Base-by-base conservation (phyloP, 1,140 invertebrate genomes). In the Cecropterus lyciades region DNA sequence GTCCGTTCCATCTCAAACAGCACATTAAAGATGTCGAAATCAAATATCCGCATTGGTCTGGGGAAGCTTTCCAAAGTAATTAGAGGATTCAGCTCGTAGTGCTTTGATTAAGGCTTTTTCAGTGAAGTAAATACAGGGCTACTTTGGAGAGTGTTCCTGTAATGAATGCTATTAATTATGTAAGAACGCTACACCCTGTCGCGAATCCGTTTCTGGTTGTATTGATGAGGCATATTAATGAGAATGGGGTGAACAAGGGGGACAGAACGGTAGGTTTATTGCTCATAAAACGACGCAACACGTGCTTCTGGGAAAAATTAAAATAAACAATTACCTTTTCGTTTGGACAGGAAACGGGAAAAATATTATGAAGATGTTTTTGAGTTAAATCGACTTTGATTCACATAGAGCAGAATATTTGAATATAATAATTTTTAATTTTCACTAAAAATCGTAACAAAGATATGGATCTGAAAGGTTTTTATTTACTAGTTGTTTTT, bases 281-380 rank as follows among this genome's bases (percentile, higher is more conserved):
- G 20, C 49, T 30, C 84, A 78, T 40, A 72, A 90, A 94, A 78
- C 88, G 40, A 13, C 9, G 30, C 6, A 33, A 33, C 30, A 7
- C 9, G 30, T 33, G 30, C 30, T 3, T 33, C 30, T 33, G 30
- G 30, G 9, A 33, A 6, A 33, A 33, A 33, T 33, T 33, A 10
- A 33, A 10, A 1, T 33, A 33, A 33, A 3, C 6, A 33, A 7
- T 8, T 4, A 33, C 30, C 6, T 1, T 10, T 3, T 33, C 9
- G 30, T 33, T 33, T 33, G 30, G 30, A 8, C 30, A 8, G 2
- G 3, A 6, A 8, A 24, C 20, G 1, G 20, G 30, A 8, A 7
- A 33, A 8, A 33, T 33, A 8, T 6, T 24, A 24, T 3, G 20
- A 24, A 24, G 1, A 24, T 24, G 20, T 3, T 24, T 24, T 24